Evolutionary conservation across 2,888 invertebrate species (phyloP).

Genomic region (Lamellibrachia columna): DNA sequence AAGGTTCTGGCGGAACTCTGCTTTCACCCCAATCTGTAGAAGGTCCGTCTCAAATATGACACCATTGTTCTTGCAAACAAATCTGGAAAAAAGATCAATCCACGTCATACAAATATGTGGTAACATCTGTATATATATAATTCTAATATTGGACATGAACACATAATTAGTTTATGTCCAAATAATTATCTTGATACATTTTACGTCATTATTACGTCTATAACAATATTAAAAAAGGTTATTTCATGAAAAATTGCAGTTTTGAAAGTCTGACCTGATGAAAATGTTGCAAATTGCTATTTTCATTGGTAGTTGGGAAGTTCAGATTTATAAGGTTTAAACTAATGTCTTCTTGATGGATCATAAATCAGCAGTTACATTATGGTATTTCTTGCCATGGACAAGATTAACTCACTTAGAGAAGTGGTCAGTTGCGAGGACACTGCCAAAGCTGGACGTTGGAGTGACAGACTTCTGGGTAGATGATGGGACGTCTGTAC

Average conservation of each 20-base stretch:
- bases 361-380: neutral
- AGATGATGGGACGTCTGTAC: slow-evolving; percentile 25
- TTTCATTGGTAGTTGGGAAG: neutral
- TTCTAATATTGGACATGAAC: neutral
- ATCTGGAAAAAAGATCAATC: slow-evolving; percentile 33
- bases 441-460: neutral
- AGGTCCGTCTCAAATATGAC: slow-evolving; percentile 96
- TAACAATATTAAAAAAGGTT: too few relatives aligned
- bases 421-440: neutral
- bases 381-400: neutral
- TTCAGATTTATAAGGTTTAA: neutral
- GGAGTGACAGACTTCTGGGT: neutral
- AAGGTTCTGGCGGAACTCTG: slow-evolving; percentile 94
- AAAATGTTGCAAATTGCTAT: neutral
- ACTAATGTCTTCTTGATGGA: neutral
- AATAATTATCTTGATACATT: too few relatives aligned
- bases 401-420: neutral
- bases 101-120: neutral
- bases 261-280: neutral
- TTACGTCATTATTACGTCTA: too few relatives aligned
- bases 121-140: neutral
- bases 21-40: slow-evolving; percentile 96
- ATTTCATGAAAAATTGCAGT: too few relatives aligned
- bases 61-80: slow-evolving; percentile 86
- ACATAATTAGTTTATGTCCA: neutral